Percentiles rank a stretch among this genome's conserved stretches.
Evolutionary conservation across 2,113 vertebrate genomes (phyloP).

Genomic region (Galeopterus variegatus): DNA sequence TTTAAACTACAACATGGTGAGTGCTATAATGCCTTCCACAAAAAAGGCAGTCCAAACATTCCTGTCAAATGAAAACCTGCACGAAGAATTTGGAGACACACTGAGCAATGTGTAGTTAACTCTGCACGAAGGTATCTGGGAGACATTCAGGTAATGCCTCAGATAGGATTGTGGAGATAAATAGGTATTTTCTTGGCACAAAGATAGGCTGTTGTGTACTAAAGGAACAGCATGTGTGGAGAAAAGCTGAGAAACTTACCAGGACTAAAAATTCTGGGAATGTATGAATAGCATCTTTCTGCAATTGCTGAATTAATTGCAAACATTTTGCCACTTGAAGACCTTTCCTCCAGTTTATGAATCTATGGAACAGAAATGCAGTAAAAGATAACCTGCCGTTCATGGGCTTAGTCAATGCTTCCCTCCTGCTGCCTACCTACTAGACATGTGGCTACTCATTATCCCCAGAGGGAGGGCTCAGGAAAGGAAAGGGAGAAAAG

Average conservation of each 20-base stretch:
- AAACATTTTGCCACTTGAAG: neutral
- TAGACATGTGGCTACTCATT: conserved; percentile 62
- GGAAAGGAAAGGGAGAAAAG: neutral
- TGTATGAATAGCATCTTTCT: neutral
- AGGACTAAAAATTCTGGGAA: neutral
- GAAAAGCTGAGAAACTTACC: neutral
- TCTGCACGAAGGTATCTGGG: rapidly evolving
- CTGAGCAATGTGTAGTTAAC: neutral
- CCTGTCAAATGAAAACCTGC: neutral
- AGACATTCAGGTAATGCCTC: too few species aligned
- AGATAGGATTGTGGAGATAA: neutral
- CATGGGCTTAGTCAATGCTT: neutral
- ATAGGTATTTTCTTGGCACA: neutral
- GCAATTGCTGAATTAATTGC: conserved; percentile 13
- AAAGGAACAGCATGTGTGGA: neutral
- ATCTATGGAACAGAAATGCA: neutral
- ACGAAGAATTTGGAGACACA: neutral
- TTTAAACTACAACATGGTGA: neutral
- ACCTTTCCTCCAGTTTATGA: neutral
- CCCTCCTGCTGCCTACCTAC: conserved; percentile 15
- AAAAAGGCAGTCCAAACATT: neutral
- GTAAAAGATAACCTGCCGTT: neutral
- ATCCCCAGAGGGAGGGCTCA: neutral
- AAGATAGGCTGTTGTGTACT: neutral
- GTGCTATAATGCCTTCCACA: neutral